Percentiles rank a stretch among this genome's conserved stretches.
Conservation (phyloP, 2,888 invertebrate genomes). For the Lamellibrachia columna region DNA sequence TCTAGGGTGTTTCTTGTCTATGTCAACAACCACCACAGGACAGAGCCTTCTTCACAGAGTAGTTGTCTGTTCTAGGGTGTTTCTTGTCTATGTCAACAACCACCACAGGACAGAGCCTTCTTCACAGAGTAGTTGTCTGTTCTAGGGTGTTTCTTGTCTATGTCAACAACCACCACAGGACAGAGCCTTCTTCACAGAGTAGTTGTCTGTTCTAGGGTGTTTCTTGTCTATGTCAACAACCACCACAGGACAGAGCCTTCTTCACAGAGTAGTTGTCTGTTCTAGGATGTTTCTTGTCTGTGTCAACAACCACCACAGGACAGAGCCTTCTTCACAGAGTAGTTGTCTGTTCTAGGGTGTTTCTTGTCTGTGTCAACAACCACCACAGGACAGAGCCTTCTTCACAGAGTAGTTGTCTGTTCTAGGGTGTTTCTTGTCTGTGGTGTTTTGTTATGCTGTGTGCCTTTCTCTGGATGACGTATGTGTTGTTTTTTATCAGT, state of each 20-base stretch:
- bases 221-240: background rate
- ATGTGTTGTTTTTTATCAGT: background rate
- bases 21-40: background rate
- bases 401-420: background rate
- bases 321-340: background rate
- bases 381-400: background rate
- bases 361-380: background rate
- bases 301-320: background rate
- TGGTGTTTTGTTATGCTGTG: background rate
- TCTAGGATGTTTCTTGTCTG: background rate
- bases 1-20: background rate
- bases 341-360: background rate
- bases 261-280: background rate
- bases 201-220: background rate
- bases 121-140: background rate
- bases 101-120: background rate
- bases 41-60: background rate
- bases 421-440: background rate
- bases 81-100: background rate
- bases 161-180: background rate
- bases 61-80: background rate
- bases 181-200: background rate
- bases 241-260: background rate
- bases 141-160: background rate
- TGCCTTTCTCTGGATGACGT: background rate